These are phyloP conservation scores for Pseudococcus viburni DNA, from an alignment of 2,888 invertebrate species.

Conservation along the genomic window DNA sequence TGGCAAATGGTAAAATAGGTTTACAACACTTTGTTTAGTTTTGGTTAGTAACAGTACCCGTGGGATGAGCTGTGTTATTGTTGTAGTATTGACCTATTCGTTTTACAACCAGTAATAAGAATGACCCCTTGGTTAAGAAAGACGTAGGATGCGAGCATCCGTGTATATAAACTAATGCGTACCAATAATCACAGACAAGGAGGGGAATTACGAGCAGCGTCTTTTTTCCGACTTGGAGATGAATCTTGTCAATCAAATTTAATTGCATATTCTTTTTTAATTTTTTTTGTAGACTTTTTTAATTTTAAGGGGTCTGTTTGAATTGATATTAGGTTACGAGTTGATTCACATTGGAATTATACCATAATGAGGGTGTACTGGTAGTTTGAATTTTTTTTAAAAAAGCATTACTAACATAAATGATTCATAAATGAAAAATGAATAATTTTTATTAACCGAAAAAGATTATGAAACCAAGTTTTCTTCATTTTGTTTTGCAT, in stretches of 20 bases:
- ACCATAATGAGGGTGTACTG: too few species aligned
- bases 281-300: background rate
- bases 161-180: background rate
- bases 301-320: background rate
- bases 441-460: too few species aligned
- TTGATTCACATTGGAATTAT: too few species aligned
- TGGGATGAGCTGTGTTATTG: constrained; percentile 28
- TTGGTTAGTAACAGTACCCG: constrained; percentile 55
- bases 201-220: too few species aligned
- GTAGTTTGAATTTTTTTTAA: too few species aligned
- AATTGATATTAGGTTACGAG: background rate
- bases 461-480: too few species aligned
- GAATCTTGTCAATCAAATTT: constrained; percentile 22
- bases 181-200: constrained; percentile 9
- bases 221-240: background rate
- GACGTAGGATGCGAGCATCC: constrained; percentile 36
- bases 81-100: constrained; percentile 58
- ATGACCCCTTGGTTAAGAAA: constrained; percentile 41
- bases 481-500: too few species aligned
- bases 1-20: constrained; percentile 47
- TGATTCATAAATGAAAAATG: too few species aligned
- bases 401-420: too few species aligned
- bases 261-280: background rate
- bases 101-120: constrained; percentile 41
- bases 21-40: constrained; percentile 57